These are phyloP conservation scores for Harlomillsia oculata DNA, from an alignment of 1,140 invertebrate genomes.

Conservation along the genomic window DNA sequence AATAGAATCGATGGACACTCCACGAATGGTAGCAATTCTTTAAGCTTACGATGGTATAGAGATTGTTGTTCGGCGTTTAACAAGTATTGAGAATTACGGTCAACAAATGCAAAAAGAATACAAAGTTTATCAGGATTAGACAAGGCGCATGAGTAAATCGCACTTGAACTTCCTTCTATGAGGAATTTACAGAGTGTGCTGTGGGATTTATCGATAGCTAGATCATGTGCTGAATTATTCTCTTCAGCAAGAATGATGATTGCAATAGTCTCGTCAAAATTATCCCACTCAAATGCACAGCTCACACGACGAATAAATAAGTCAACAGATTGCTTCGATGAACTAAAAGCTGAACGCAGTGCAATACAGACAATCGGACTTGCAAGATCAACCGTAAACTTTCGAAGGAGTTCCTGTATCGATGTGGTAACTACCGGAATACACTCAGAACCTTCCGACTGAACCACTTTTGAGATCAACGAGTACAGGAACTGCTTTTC, in stretches of 20 bases:
- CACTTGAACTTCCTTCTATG: too few species aligned
- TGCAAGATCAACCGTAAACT: too few species aligned
- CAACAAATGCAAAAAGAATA: background rate
- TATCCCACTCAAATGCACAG: background rate
- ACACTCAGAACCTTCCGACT: too few species aligned
- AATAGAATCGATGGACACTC: background rate
- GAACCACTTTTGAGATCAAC: constrained; percentile 28
- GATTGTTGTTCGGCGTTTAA: background rate
- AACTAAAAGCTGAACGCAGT: constrained; percentile 15
- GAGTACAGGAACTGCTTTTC: constrained; percentile 38
- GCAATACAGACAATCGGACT: constrained; percentile 22
- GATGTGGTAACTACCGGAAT: too few species aligned
- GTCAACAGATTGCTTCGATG: constrained; percentile 3
- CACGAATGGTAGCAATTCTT: background rate
- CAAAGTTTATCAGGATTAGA: too few species aligned
- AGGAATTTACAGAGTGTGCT: too few species aligned
- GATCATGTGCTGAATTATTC: background rate
- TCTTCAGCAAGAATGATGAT: background rate
- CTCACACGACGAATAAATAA: constrained; percentile 7
- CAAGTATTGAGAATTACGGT: too few species aligned
- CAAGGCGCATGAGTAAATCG: too few species aligned
- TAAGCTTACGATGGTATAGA: background rate
- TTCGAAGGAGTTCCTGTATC: constrained; percentile 11
- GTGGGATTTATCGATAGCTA: too few species aligned
- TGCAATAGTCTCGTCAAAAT: background rate